A percentile compares a stretch with the other conserved stretches of the same genome.
These are phyloP conservation scores for Eristalis tenax DNA, from an alignment of 2,888 invertebrate species.

Conservation along the genomic window DNA sequence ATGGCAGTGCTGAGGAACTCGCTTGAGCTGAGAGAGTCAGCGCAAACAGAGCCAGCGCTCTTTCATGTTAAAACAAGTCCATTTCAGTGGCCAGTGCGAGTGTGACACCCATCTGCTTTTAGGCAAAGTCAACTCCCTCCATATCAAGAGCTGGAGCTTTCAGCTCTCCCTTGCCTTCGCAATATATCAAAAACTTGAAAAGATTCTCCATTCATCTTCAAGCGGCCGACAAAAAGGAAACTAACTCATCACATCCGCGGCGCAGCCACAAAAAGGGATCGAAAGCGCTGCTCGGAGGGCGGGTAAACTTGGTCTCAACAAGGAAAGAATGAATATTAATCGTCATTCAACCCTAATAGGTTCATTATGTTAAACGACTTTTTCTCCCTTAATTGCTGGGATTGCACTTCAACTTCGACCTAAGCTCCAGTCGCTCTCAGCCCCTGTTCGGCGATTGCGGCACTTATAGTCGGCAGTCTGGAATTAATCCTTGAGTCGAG, in stretches of 20 bases:
- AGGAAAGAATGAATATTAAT: not conserved
- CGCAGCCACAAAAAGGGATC: not conserved
- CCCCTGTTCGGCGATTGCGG: too few relatives aligned
- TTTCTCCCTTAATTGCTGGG: conserved; percentile 31
- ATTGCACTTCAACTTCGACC: not conserved
- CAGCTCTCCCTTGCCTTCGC: not conserved
- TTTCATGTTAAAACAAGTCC: not conserved
- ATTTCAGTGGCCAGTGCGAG: not conserved
- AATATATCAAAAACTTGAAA: not conserved
- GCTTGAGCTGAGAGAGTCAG: not conserved
- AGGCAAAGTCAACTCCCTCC: not conserved
- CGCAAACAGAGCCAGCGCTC: not conserved
- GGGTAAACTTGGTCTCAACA: not conserved
- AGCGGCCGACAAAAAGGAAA: not conserved
- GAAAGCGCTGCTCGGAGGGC: not conserved
- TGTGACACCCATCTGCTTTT: not conserved
- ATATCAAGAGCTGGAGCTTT: not conserved
- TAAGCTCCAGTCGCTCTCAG: too few relatives aligned
- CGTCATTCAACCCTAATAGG: conserved; percentile 37
- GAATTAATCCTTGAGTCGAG: not conserved
- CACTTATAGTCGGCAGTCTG: not conserved
- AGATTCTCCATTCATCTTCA: not conserved
- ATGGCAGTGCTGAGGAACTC: not conserved
- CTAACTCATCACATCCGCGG: not conserved
- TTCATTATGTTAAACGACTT: conserved; percentile 43